Evolutionary conservation across 1,140 invertebrate genomes (phyloP), one percentile per base, ranked within the genome.

Genomic region (Drosophila kikkawai): DNA sequence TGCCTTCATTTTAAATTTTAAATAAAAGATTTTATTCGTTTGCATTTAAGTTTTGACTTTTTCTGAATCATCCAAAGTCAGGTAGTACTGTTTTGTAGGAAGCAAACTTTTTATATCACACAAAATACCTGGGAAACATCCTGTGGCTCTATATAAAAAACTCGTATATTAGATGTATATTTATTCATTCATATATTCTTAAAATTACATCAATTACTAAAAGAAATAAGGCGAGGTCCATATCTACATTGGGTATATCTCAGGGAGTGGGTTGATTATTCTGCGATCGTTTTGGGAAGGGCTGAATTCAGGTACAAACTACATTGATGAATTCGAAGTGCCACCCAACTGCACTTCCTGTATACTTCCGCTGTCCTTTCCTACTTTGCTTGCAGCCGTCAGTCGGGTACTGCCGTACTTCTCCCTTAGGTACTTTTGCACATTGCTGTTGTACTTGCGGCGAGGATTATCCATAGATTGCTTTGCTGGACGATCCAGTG

Each of bases 361-460:
- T 0, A 1, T 15, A 26, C n/a, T 39, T n/a, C 3, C 36, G 36
- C 7, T 34, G 32, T 67, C 34, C 7, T 47, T 45, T 13, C 37
- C 56, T 1, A 11, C 37, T 17, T 36, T 66, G 15, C n/a, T 17
- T 17, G 7, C 15, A 19, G 34, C 37, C 12, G 34, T 39, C 17
- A 37, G 42, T 22, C 74, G 57, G n/a, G 67, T 34, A 34, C 66
- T 71, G 12, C 84, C 79, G 48, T 82, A 85, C 63, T 79, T 88
- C 2, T 70, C 65, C 48, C 71, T 78, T 15, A 85, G 50, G 66
- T 85, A 85, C 55, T 82, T 80, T 68, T 85, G 84, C 37, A 80
- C 80, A 70, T 71, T 82, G 22, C 55, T 80, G 48, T 86, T 86
- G 55, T 86, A 86, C 65, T 82, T 79, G 57, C 60, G 79, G 26